Evolutionary conservation across 2,888 invertebrate genomes (phyloP).

Genomic region (Cosmorhoe ocellata): DNA sequence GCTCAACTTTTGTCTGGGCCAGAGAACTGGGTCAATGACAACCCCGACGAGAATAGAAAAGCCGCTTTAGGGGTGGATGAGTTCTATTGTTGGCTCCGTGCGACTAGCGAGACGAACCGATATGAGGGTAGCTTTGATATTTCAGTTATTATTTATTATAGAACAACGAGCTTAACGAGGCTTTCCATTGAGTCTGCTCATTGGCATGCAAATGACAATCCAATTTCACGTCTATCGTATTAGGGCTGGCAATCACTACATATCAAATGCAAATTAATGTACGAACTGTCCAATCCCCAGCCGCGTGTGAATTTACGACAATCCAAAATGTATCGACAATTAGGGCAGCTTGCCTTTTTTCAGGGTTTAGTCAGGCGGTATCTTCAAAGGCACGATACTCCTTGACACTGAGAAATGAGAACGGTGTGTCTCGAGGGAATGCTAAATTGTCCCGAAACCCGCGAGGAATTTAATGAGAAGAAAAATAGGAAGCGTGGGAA

Average conservation of each 20-base stretch:
- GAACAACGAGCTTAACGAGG: constrained; percentile 20
- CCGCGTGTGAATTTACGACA: constrained; percentile 6
- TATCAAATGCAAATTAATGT: constrained; percentile 16
- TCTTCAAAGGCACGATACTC: constrained; percentile 21
- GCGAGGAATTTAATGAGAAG: constrained; percentile 37
- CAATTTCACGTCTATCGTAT: constrained; percentile 13
- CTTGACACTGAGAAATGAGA: constrained; percentile 35
- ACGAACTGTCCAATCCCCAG: not conserved
- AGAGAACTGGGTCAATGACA: constrained; percentile 77
- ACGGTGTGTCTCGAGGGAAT: constrained; percentile 28
- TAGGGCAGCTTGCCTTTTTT: constrained; percentile 11
- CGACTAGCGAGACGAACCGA: constrained; percentile 43
- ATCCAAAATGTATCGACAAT: not conserved
- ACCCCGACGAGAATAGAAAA: constrained; percentile 72
- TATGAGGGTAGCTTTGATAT: constrained; percentile 30
- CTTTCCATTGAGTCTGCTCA: constrained; percentile 16
- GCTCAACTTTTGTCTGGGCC: constrained; percentile 52
- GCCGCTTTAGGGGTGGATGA: constrained; percentile 67
- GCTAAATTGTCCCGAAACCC: constrained; percentile 37
- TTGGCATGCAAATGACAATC: constrained; percentile 21
- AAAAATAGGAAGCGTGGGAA: constrained; percentile 33
- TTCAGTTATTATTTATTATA: constrained; percentile 29
- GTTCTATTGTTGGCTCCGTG: constrained; percentile 58
- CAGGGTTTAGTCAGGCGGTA: constrained; percentile 12
- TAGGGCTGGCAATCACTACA: constrained; percentile 10